Percentiles rank a stretch among this genome's conserved stretches.
phyloP scores from a whole-genome alignment of 2,888 invertebrate genomes.

The Harpagoxenus sublaevis region DNA sequence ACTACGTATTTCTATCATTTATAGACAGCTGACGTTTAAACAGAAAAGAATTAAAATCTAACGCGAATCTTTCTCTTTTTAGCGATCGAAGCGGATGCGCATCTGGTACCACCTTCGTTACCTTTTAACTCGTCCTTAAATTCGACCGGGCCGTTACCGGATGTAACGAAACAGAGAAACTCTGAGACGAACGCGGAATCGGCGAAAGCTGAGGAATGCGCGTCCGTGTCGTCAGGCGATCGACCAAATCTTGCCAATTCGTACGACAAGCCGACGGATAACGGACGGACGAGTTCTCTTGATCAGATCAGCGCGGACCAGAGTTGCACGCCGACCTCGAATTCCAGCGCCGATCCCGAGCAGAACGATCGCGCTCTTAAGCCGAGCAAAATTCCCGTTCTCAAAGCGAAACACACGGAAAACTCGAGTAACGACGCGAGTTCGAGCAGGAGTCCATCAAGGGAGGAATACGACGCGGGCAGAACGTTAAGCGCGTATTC shows the following conservation, averaged over 20 bases:
- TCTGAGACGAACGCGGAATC: slow-evolving; percentile 56
- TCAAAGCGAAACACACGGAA: slow-evolving; percentile 79
- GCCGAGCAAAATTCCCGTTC: slow-evolving; percentile 82
- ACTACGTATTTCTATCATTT: background rate
- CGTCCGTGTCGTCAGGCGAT: background rate
- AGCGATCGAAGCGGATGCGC: slow-evolving; percentile 60
- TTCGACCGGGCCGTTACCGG: slow-evolving; percentile 59
- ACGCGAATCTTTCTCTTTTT: slow-evolving; percentile 15
- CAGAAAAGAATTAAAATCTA: background rate
- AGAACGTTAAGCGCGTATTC: slow-evolving; percentile 66
- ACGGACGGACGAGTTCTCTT: slow-evolving; percentile 46
- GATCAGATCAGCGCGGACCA: slow-evolving; percentile 49
- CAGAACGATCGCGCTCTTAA: slow-evolving; percentile 75
- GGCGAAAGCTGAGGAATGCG: slow-evolving; percentile 60
- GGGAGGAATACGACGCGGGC: slow-evolving; percentile 73
- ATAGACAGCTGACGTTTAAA: background rate
- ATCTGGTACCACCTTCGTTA: slow-evolving; percentile 55
- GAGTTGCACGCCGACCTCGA: slow-evolving; percentile 14
- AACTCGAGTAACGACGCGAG: slow-evolving; percentile 75
- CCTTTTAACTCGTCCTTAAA: slow-evolving; percentile 58
- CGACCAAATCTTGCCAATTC: slow-evolving; percentile 8
- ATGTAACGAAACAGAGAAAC: slow-evolving; percentile 59
- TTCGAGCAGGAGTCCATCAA: slow-evolving; percentile 72
- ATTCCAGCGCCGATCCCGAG: slow-evolving; percentile 59
- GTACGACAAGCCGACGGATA: slow-evolving; percentile 37